phyloP scores from a whole-genome alignment of 1,140 invertebrate genomes.

The Tetranychus cinnabarinus region DNA sequence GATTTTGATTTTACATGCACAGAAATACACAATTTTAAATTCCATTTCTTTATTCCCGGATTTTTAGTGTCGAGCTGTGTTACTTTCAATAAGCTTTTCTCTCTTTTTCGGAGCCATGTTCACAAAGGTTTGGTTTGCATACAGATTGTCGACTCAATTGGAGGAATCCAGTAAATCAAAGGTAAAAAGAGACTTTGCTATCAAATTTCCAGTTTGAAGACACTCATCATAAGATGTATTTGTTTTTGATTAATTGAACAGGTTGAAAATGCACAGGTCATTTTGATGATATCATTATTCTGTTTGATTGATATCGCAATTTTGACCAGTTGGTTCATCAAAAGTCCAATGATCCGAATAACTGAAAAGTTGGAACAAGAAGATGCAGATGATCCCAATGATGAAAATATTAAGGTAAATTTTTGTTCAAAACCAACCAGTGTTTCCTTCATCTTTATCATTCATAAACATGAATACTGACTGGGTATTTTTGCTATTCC shows the following conservation, averaged over 20 bases:
- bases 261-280: constrained; percentile 80
- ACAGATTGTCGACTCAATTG: constrained; percentile 60
- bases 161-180: constrained; percentile 32
- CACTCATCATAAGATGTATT: neutral
- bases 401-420: constrained; percentile 59
- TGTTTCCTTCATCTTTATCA: too few species aligned
- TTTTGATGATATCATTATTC: constrained; percentile 69
- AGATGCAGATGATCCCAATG: constrained; percentile 38
- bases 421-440: neutral
- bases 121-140: constrained; percentile 95
- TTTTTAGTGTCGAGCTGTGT: constrained; percentile 57
- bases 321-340: constrained; percentile 63
- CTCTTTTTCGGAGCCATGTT: constrained; percentile 97
- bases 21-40: too few species aligned
- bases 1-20: too few species aligned
- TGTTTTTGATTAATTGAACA: constrained; percentile 26
- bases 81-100: constrained; percentile 82
- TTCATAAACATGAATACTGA: too few species aligned
- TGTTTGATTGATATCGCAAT: constrained; percentile 64
- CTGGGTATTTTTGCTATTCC: too few species aligned
- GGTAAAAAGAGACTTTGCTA: neutral
- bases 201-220: too few species aligned
- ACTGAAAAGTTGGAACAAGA: constrained; percentile 69
- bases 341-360: constrained; percentile 60
- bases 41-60: too few species aligned